phyloP scores from a whole-genome alignment of 1,140 invertebrate species.

The Campodea augens region DNA sequence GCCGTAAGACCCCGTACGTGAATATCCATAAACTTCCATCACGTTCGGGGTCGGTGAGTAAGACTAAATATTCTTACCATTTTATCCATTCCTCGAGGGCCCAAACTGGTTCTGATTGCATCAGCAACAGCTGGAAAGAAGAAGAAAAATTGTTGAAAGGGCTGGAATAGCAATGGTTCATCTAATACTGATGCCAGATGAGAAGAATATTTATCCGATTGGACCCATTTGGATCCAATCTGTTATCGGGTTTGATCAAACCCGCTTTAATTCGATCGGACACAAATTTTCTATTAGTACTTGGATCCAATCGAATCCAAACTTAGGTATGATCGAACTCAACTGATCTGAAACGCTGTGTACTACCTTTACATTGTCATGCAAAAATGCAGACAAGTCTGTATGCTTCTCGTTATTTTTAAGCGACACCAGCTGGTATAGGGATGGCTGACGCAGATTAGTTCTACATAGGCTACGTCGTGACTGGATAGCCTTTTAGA shows the following conservation, averaged over 20 bases:
- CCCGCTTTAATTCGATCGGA: neutral
- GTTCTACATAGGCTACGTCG: too few species aligned
- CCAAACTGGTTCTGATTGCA: conserved; percentile 95
- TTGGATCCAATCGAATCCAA: conserved; percentile 3
- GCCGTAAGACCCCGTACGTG: too few species aligned
- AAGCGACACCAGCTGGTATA: too few species aligned
- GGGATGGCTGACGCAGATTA: too few species aligned
- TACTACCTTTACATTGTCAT: too few species aligned
- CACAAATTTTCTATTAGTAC: neutral
- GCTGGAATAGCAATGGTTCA: conserved; percentile 4
- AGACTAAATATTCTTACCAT: conserved; percentile 48
- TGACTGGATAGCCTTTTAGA: too few species aligned
- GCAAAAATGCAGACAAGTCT: too few species aligned
- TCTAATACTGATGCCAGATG: conserved; percentile 8
- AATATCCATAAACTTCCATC: too few species aligned
- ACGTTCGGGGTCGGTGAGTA: conserved; percentile 8
- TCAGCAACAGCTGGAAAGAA: conserved; percentile 76
- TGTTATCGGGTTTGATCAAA: neutral
- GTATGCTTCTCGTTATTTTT: too few species aligned
- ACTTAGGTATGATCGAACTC: too few species aligned
- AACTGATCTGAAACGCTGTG: too few species aligned
- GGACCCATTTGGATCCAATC: neutral
- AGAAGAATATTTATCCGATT: conserved; percentile 4
- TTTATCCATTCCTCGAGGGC: conserved; percentile 98
- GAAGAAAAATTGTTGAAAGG: conserved; percentile 8